phyloP scores from a whole-genome alignment of 2,113 vertebrate species.

The Takifugu bimaculatus region DNA sequence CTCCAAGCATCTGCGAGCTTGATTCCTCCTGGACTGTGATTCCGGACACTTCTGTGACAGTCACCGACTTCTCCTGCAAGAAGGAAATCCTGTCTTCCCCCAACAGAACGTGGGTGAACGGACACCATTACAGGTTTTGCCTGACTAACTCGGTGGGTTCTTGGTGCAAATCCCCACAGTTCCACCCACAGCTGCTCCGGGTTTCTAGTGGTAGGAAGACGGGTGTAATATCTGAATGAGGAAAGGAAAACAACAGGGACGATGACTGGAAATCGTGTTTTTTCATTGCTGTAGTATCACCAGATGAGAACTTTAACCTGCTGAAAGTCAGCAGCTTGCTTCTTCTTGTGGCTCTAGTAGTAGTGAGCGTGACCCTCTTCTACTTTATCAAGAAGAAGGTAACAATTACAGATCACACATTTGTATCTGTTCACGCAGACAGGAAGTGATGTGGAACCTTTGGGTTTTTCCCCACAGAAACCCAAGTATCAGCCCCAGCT shows the following conservation, averaged over 20 bases:
- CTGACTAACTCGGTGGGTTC: constrained; percentile 70
- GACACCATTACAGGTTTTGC: constrained; percentile 71
- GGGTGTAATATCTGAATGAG: background rate
- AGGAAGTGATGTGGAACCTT: background rate
- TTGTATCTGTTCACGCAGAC: background rate
- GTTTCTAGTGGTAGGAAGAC: background rate
- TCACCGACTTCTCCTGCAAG: constrained; percentile 51
- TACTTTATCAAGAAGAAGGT: constrained; percentile 71
- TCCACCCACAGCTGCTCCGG: rapidly evolving
- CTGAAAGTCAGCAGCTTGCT: constrained; percentile 22
- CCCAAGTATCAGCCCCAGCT: constrained; percentile 86
- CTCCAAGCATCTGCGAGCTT: constrained; percentile 33
- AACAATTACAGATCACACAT: background rate
- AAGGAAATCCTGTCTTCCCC: constrained; percentile 73
- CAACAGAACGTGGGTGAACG: constrained; percentile 3
- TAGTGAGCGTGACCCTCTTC: constrained; percentile 30
- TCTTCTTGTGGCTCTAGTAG: constrained; percentile 42
- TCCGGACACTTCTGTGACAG: background rate
- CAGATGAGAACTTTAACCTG: background rate
- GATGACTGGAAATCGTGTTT: too few species aligned
- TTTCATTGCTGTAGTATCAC: background rate
- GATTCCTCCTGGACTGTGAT: constrained; percentile 33
- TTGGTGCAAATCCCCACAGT: constrained; percentile 49
- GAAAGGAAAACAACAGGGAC: too few species aligned
- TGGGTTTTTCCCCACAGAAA: constrained; percentile 73